Conservation (phyloP, 2,113 vertebrate species). For the Leptobrachium leishanense region DNA sequence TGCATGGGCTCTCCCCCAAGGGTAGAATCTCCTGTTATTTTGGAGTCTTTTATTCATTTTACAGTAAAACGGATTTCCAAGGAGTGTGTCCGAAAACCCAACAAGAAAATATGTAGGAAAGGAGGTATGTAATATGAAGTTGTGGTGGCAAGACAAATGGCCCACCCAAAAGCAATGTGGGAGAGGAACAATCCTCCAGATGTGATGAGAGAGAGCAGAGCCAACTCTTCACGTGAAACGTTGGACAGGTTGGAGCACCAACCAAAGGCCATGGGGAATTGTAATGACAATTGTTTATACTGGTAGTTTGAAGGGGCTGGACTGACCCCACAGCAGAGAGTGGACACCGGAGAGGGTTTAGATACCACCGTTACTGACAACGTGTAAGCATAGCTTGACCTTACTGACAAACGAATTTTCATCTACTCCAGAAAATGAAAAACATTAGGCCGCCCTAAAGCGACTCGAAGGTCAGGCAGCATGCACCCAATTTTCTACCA, state of each 20-base stretch:
- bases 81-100: conserved; percentile 99
- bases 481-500: too few relatives aligned
- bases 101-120: conserved; percentile 99
- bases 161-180: conserved; percentile 56
- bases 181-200: conserved; percentile 59
- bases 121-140: conserved; percentile 95
- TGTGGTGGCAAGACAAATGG: conserved; percentile 56
- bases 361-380: too few relatives aligned
- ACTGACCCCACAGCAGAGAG: not conserved
- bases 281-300: not conserved
- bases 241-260: not conserved
- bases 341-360: not conserved
- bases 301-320: not conserved
- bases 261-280: not conserved
- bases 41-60: conserved; percentile 99
- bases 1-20: conserved; percentile 89
- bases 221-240: not conserved
- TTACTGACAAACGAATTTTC: too few relatives aligned
- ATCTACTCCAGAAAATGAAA: too few relatives aligned
- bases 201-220: not conserved
- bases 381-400: too few relatives aligned
- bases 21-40: conserved; percentile 98
- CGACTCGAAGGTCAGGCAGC: too few relatives aligned
- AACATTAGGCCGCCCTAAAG: too few relatives aligned
- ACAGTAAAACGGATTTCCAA: conserved; percentile 99